Evolutionary conservation across 2,888 invertebrate genomes (phyloP), one percentile per base, ranked within the genome.

Genomic region (Pecten maximus): DNA sequence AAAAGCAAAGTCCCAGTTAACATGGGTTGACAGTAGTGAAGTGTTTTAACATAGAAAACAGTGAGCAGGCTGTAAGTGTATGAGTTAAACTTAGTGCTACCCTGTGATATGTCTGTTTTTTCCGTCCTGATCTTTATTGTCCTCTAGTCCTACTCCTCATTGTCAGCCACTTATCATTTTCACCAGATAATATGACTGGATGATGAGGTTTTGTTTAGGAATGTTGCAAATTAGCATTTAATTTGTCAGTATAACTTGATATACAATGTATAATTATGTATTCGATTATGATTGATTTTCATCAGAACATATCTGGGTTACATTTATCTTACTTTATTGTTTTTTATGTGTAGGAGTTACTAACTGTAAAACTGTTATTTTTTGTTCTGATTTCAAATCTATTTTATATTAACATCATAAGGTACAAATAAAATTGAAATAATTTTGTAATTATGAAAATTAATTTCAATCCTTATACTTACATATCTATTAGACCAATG

Each of bases 91-190:
- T n/a, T 74, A 74, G 74, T 28, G 74, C 74, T 74, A 74, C 74
- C 74, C 74, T 74, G 74, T 74, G 74, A 74, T 74, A 74, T 35
- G 74, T 74, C 74, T 74, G 74, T 74, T 74, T 54, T n/a, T 35
- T 74, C 74, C 74, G 74, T 74, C 74, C 74, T 74, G 8, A 74
- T 74, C 28, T 23, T 15, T 35, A 74, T 74, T 15, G 74, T 74
- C 74, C 35, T 12, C 74, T 74, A 74, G 74, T 74, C 74, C 74
- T 74, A 23, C 28, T 74, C 35, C 10, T 74, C 35, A 74, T 74
- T 15, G 28, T 74, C 74, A 10, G 74, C 35, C 74, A 35, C 28
- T n/a, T 54, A 74, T 74, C 8, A 4, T n/a, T 28, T 23, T 19
- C 23, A 54, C 2, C n/a, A n/a, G n/a, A n/a, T 54, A 54, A 54